Evolutionary conservation across 1,140 invertebrate species (phyloP).

Genomic region (Limonius californicus): DNA sequence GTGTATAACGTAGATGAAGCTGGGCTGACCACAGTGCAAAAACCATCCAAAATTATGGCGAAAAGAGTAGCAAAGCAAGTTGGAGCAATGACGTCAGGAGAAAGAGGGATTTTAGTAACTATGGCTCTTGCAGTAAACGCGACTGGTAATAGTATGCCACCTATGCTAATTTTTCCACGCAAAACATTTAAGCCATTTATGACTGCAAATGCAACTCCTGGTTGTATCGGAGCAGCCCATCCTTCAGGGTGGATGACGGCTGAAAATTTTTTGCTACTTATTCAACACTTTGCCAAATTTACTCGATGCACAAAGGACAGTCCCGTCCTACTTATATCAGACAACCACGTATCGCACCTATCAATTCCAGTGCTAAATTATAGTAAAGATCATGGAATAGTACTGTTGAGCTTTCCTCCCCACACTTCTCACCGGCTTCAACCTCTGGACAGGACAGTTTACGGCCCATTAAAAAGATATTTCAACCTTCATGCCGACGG

Average conservation of each 20-base stretch:
- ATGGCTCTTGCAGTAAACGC: too few species aligned
- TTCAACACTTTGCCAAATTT: not conserved
- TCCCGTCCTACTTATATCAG: not conserved
- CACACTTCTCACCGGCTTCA: constrained; percentile 9
- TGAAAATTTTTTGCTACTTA: constrained; percentile 11
- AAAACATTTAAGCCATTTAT: too few species aligned
- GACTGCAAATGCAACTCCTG: too few species aligned
- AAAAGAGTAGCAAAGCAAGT: constrained; percentile 44
- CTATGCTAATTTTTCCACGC: too few species aligned
- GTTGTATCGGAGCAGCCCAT: too few species aligned
- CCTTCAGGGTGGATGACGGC: constrained; percentile 15
- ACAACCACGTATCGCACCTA: constrained; percentile 14
- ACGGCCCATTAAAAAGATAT: constrained; percentile 1
- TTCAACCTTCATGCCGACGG: not conserved
- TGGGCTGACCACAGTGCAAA: too few species aligned
- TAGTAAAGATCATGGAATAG: constrained; percentile 10
- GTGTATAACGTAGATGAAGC: too few species aligned
- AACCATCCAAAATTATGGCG: constrained; percentile 37
- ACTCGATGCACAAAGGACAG: not conserved
- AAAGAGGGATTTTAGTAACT: too few species aligned
- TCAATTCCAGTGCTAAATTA: constrained; percentile 5
- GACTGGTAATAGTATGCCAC: too few species aligned
- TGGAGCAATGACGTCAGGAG: too few species aligned
- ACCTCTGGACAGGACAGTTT: not conserved
- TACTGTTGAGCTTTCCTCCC: constrained; percentile 16